A percentile compares a stretch with the other conserved stretches of the same genome.
These are phyloP conservation scores for Diplogasteroides magnus DNA, from an alignment of 1,140 invertebrate genomes.

Conservation along the genomic window DNA sequence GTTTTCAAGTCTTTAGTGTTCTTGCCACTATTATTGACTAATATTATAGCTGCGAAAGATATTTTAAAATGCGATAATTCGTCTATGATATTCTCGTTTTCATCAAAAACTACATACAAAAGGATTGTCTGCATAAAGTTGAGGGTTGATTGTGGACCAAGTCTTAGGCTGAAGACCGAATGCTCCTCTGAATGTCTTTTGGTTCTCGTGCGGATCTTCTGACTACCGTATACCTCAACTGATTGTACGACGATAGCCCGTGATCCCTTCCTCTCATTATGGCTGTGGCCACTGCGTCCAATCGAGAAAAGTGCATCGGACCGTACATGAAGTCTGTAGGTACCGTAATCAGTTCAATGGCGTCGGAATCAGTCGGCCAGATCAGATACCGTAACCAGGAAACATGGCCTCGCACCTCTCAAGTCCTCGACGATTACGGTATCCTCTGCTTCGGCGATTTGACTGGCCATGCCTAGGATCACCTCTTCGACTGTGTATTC, in stretches of 20 bases:
- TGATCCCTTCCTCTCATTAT: constrained; percentile 97
- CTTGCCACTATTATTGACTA: no score
- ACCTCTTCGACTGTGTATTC: constrained; percentile 81
- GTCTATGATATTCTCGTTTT: no score
- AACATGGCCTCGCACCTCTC: no score
- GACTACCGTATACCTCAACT: no score
- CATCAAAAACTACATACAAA: no score
- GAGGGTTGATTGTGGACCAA: constrained; percentile 72
- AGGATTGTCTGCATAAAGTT: constrained; percentile 69
- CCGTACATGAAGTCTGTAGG: constrained; percentile 83
- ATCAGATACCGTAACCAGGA: no score
- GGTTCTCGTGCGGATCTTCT: no score
- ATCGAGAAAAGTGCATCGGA: constrained; percentile 88
- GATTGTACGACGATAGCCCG: constrained; percentile 92
- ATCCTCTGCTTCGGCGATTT: constrained; percentile 89
- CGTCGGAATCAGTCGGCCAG: no score
- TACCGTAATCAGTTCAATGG: no score
- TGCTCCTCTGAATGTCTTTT: constrained; percentile 59
- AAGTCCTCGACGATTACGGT: constrained; percentile 87
- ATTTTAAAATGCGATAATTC: no score
- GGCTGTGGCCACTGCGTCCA: constrained; percentile 88
- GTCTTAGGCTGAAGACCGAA: constrained; percentile 58
- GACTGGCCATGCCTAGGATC: constrained; percentile 81
- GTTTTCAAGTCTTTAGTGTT: no score
- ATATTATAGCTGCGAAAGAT: no score